These are phyloP conservation scores for Eira barbara DNA, from an alignment of 2,113 vertebrate genomes.

Conservation along the genomic window DNA sequence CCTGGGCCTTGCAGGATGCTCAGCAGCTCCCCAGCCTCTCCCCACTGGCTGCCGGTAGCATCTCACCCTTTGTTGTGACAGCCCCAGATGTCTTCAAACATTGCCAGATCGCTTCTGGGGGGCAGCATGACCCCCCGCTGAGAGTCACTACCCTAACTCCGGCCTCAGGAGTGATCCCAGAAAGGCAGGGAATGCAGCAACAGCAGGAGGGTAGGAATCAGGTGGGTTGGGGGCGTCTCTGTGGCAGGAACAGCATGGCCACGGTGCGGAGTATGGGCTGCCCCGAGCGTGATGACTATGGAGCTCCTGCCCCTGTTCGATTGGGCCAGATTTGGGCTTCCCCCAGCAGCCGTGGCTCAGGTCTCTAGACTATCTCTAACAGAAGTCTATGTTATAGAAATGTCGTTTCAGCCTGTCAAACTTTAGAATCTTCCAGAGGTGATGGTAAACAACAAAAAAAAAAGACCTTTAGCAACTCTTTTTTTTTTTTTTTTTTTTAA, in stretches of 20 bases:
- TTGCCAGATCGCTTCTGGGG: background rate
- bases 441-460: background rate
- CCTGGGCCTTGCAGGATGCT: background rate
- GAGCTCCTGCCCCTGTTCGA: background rate
- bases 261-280: too few species aligned
- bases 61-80: background rate
- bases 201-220: too few species aligned
- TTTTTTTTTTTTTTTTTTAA: background rate
- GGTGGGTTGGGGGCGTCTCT: background rate
- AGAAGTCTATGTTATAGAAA: background rate
- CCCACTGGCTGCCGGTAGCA: background rate
- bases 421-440: background rate
- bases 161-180: background rate
- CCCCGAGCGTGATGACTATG: background rate
- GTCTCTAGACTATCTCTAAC: background rate
- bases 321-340: background rate
- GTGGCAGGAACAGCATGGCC: fast-evolving
- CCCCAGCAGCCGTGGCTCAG: background rate
- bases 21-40: background rate
- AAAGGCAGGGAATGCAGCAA: background rate
- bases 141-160: background rate
- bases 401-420: background rate
- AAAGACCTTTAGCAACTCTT: background rate
- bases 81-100: background rate
- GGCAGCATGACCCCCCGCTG: background rate